phyloP scores from a whole-genome alignment of 1,140 invertebrate species.

The Drosophila parabipectinata region DNA sequence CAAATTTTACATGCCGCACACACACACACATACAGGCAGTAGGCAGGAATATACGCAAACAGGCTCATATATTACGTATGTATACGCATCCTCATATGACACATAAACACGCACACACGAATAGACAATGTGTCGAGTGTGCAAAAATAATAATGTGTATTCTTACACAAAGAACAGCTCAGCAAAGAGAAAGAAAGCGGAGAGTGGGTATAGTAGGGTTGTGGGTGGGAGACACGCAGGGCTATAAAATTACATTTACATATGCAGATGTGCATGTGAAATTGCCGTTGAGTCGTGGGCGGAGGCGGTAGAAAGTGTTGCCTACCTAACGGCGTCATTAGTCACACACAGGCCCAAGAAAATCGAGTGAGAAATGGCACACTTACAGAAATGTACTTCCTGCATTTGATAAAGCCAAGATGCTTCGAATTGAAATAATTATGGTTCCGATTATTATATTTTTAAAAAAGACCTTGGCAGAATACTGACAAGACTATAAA shows the following conservation, averaged over 20 bases:
- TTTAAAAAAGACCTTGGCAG: neutral
- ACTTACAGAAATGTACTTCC: constrained; percentile 31
- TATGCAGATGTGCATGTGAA: constrained; percentile 34
- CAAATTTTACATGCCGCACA: constrained; percentile 58
- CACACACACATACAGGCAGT: constrained; percentile 21
- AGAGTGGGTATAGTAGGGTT: constrained; percentile 4
- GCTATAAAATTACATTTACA: constrained; percentile 55
- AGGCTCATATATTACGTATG: neutral
- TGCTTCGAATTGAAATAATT: constrained; percentile 19
- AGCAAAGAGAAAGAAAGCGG: constrained; percentile 27
- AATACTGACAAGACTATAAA: constrained; percentile 11
- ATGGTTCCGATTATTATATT: constrained; percentile 9
- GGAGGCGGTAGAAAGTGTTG: constrained; percentile 54
- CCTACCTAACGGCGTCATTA: constrained; percentile 63
- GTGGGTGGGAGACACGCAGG: constrained; percentile 18
- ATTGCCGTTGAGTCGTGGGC: neutral
- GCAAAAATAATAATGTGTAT: constrained; percentile 70
- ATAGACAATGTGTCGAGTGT: constrained; percentile 69
- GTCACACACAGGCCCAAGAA: constrained; percentile 15
- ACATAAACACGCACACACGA: constrained; percentile 24
- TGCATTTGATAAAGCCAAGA: constrained; percentile 26
- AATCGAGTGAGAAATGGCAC: constrained; percentile 25
- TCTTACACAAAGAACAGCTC: constrained; percentile 51
- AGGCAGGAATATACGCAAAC: no score
- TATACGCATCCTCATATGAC: constrained; percentile 3